A percentile compares a stretch with the other conserved stretches of the same genome.
Conservation (phyloP, 1,140 invertebrate genomes). For the Drosophila lowei region DNA sequence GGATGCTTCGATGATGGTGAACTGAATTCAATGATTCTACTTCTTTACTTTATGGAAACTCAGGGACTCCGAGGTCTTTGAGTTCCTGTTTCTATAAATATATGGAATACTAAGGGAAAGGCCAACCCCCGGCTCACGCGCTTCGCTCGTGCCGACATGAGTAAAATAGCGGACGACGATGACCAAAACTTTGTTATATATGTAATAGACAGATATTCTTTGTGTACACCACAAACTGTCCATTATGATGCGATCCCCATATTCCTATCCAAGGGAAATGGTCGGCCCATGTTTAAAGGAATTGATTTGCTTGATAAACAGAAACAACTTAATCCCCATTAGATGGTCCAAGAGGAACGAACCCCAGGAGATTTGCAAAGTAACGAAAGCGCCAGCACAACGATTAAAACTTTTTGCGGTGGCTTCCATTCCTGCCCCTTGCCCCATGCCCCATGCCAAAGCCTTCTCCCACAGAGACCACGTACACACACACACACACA, state of each 20-base stretch:
- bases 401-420: slow-evolving; percentile 48
- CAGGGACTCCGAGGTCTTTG: no score
- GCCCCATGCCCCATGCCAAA: not conserved
- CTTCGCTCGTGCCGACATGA: no score
- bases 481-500: not conserved
- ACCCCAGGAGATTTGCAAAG: slow-evolving; percentile 7
- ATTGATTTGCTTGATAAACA: slow-evolving; percentile 18
- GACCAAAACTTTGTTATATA: no score
- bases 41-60: no score
- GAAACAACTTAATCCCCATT: slow-evolving; percentile 38
- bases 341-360: slow-evolving; percentile 11
- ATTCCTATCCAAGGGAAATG: no score
- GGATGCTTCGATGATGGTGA: not conserved
- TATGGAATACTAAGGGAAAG: no score
- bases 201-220: no score
- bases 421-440: slow-evolving; percentile 11
- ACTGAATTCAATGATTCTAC: no score
- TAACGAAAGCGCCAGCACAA: not conserved
- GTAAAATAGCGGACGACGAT: no score
- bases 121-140: no score
- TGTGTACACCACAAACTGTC: not conserved
- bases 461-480: not conserved
- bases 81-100: no score
- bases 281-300: not conserved
- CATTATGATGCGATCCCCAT: not conserved